Evolutionary conservation across 2,888 invertebrate genomes (phyloP).

Genomic region (Leptinotarsa peninsularis): DNA sequence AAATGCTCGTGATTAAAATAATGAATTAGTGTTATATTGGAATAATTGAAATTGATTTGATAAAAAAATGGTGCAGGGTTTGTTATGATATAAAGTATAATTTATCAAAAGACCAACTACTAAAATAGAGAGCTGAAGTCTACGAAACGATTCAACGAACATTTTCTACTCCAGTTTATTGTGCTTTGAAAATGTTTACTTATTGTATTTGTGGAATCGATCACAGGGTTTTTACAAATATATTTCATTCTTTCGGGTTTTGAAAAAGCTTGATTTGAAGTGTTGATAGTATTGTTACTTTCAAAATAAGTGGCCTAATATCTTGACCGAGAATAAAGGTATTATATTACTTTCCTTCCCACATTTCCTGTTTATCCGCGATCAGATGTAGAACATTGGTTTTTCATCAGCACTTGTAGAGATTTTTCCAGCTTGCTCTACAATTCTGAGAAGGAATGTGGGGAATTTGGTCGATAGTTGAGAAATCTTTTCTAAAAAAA

Average conservation of each 20-base stretch:
- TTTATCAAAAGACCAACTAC: constrained; percentile 30
- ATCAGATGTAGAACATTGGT: too few relatives aligned
- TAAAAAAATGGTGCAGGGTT: constrained; percentile 36
- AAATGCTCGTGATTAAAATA: constrained; percentile 2
- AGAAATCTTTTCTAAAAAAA: too few relatives aligned
- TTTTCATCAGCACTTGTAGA: too few relatives aligned
- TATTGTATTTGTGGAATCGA: neutral
- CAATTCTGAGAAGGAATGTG: too few relatives aligned
- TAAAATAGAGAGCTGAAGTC: neutral
- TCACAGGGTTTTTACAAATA: neutral
- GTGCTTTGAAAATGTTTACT: neutral
- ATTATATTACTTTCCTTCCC: too few relatives aligned
- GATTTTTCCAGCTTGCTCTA: too few relatives aligned
- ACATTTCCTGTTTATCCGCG: too few relatives aligned
- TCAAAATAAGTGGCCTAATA: neutral
- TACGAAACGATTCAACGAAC: constrained; percentile 9
- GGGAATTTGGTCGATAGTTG: too few relatives aligned
- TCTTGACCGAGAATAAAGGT: too few relatives aligned
- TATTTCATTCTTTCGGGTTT: neutral
- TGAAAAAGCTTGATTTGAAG: neutral
- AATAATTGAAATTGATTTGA: constrained; percentile 14
- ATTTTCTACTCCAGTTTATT: constrained; percentile 1
- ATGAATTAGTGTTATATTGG: neutral
- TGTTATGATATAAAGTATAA: constrained; percentile 30
- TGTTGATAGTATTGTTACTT: neutral